These are phyloP conservation scores for Ondatra zibethicus DNA, from an alignment of 2,113 vertebrate species.

Conservation along the genomic window DNA sequence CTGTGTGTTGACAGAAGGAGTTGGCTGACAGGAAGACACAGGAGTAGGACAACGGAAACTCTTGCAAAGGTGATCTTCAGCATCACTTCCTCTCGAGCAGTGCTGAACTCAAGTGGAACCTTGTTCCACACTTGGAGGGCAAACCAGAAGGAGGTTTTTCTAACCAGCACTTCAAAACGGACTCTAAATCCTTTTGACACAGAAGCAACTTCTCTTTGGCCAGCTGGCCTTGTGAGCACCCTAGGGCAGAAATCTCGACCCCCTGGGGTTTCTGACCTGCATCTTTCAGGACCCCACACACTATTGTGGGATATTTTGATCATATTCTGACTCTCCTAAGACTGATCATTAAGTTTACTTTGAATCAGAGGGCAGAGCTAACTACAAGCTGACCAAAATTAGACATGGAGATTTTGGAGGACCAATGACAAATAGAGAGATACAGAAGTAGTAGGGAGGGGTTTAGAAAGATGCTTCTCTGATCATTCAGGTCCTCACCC, in stretches of 20 bases:
- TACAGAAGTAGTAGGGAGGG: too few species aligned
- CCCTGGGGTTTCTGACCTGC: not conserved
- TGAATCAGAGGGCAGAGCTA: too few species aligned
- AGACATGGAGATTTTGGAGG: too few species aligned
- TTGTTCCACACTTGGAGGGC: not conserved
- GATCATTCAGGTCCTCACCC: too few species aligned
- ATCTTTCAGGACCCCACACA: not conserved
- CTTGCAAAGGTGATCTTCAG: not conserved
- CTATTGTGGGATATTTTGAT: not conserved
- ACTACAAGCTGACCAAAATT: too few species aligned
- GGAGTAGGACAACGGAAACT: not conserved
- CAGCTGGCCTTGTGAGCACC: not conserved
- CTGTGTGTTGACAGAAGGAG: not conserved
- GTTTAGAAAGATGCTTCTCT: too few species aligned
- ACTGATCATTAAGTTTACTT: too few species aligned
- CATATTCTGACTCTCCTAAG: too few species aligned
- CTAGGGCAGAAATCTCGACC: not conserved
- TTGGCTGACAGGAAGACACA: not conserved
- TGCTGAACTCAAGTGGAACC: not conserved
- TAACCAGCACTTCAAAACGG: constrained; percentile 1
- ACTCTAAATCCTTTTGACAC: not conserved
- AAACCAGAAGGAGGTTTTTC: constrained; percentile 3
- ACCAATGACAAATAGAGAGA: too few species aligned
- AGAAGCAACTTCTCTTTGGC: not conserved
- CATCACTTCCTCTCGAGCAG: not conserved